Evolutionary conservation across 2,888 invertebrate genomes (phyloP), one percentile per base, ranked within the genome.

Genomic region (Heliconius hortense): DNA sequence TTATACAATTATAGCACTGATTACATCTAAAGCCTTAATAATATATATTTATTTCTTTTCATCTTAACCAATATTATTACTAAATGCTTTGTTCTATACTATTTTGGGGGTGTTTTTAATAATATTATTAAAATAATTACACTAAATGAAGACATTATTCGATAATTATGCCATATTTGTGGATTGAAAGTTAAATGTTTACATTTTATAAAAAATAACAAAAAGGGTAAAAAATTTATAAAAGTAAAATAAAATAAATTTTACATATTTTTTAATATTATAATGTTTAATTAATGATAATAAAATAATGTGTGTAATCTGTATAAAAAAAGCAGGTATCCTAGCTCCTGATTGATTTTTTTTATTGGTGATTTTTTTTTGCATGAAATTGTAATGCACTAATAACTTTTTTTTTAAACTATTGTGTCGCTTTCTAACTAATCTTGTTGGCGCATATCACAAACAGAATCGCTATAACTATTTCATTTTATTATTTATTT

Each of bases 281-380:
- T 56, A 53, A 24, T 68, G 13, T 35, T 24, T 21, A 53, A 21
- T 53, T 28, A 15, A 68, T 53, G 13, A n/a, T 31, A 68, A 56
- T 13, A 31, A 53, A 28, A 24, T 35, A 53, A 26, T 31, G 21
- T 53, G 15, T 24, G n/a, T 56, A 28, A n/a, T 15, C 35, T n/a
- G 11, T 56, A 56, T n/a, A n/a, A 18, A 64, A n/a, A 13, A 39
- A 60, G 71, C 63, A 63, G 69, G 53, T 70, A 74, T 56, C 68
- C 62, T 64, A 26, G 43, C 31, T 60, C 15, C 60, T 15, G 24
- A 24, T 70, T 69, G 60, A 66, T 87, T 81, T 82, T 87, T 87
- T 86, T 85, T 79, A 76, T 77, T 84, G 83, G 86, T 89, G 85
- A 89, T 90, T 88, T 88, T 88, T 88, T 88, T 89, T 90, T 90